Evolutionary conservation across 2,797 vertebrate genomes (phyloP).

Genomic region (Coendou prehensilis): DNA sequence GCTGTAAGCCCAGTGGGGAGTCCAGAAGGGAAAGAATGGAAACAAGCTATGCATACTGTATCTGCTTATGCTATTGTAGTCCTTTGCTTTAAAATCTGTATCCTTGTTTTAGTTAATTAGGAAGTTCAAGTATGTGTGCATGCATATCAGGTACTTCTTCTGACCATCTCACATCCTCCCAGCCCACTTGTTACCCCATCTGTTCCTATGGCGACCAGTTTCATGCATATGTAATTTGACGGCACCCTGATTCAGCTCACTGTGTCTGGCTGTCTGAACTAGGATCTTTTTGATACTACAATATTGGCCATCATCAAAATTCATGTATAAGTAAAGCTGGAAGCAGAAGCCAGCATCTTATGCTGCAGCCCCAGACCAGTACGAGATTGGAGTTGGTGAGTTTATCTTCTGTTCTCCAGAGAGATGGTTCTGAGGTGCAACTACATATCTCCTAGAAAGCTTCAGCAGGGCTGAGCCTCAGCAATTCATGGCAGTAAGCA

Average conservation of each 20-base stretch:
- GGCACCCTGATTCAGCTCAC: conserved; percentile 26
- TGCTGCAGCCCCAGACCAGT: neutral
- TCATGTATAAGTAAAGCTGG: neutral
- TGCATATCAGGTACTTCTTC: conserved; percentile 39
- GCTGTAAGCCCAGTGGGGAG: neutral
- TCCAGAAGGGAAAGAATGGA: neutral
- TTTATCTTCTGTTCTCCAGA: neutral
- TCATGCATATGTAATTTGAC: conserved; percentile 49
- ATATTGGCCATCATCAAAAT: neutral
- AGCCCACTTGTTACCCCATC: conserved; percentile 45
- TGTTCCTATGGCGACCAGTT: conserved; percentile 36
- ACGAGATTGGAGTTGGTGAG: neutral
- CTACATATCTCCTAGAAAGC: neutral
- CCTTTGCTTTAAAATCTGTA: conserved; percentile 37
- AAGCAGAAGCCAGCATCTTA: neutral
- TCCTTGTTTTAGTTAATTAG: neutral
- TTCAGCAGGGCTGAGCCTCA: neutral
- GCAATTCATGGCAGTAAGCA: neutral
- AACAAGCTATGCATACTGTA: neutral
- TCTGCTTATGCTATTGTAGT: neutral
- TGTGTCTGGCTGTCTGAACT: conserved; percentile 28
- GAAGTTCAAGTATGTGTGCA: conserved; percentile 28
- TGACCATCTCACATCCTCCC: conserved; percentile 40
- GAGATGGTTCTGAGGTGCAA: conserved; percentile 5
- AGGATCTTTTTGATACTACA: conserved; percentile 47